Conservation (phyloP, 2,888 invertebrate species). For the Agrochola macilenta region DNA sequence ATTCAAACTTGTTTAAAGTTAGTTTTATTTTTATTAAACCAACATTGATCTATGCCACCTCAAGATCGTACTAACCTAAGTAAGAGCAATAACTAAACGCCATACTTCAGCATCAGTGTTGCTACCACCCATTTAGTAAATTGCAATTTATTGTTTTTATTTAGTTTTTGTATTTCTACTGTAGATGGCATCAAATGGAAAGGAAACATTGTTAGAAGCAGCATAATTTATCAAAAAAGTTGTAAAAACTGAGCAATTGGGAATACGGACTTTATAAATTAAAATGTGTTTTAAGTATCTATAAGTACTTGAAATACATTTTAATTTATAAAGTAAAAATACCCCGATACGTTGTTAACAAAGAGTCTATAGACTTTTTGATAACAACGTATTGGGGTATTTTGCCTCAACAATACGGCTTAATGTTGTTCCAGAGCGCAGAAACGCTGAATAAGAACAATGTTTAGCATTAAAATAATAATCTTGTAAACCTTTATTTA, state of each 20-base stretch:
- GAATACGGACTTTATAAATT: background rate
- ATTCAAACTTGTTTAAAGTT: background rate
- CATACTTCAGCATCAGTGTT: slow-evolving; percentile 12
- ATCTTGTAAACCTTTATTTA: background rate
- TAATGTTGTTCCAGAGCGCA: background rate
- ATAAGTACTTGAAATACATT: no score
- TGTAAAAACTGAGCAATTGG: background rate
- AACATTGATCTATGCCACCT: background rate
- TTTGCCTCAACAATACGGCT: background rate
- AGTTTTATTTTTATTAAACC: background rate
- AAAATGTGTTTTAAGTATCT: background rate
- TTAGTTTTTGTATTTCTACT: background rate
- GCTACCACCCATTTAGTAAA: background rate
- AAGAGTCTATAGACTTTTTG: no score
- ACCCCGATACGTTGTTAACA: no score
- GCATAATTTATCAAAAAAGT: background rate
- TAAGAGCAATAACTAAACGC: slow-evolving; percentile 36
- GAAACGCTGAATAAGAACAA: no score
- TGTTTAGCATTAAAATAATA: no score
- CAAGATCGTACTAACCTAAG: no score
- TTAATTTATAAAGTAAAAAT: no score
- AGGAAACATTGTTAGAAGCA: background rate
- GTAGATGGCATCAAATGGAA: background rate
- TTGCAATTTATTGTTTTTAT: background rate
- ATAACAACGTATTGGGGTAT: background rate